Evolutionary conservation across 2,797 vertebrate species (phyloP), one percentile per base, ranked within the genome.

Genomic region (Clarias pachynema): DNA sequence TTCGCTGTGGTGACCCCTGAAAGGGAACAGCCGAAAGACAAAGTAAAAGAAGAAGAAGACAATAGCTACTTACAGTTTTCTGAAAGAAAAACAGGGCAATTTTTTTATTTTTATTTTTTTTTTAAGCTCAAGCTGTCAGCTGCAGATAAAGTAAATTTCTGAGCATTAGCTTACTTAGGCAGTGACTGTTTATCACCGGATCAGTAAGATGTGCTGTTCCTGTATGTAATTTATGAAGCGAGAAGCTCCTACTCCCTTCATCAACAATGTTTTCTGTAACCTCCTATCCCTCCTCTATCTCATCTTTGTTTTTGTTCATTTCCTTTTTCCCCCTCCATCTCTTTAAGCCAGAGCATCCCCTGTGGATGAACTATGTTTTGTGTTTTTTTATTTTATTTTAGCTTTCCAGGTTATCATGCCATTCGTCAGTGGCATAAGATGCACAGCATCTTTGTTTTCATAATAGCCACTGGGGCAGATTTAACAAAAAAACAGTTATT

Each of bases 151-250:
- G 81, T 82, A 84, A 10, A 80, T 82, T 88, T 84, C 60, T 81
- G 34, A 82, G 68, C n/a, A 8, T 44, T 44, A 79, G 87, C 44
- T 26, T 81, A 81, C 72, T 62, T n/a, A 80, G 44, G 66, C 81
- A 73, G 85, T 24, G 73, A 56, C 74, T 73, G 89, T 89, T 89
- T 81, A 85, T 87, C 87, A 85, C 49, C 20, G 80, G 74, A 79
- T 84, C 77, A 81, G 72, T 82, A 86, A 88, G 84, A 88, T 85
- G 66, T 88, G 68, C 87, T 86, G 82, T 83, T 88, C 73, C 84
- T 62, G 79, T 77, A 73, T 85, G 87, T 87, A 87, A 87, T 87
- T 89, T 86, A 89, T 88, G 86, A 88, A 88, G 84, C 82, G 81
- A 66, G 69, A 74, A 80, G 34, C 72, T 83, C 68, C 62, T 82